Percentiles rank a stretch among this genome's conserved stretches.
phyloP scores from a whole-genome alignment of 37 sponge, comb jelly and placozoan genomes.

The Halisarca cf. caerulea region DNA sequence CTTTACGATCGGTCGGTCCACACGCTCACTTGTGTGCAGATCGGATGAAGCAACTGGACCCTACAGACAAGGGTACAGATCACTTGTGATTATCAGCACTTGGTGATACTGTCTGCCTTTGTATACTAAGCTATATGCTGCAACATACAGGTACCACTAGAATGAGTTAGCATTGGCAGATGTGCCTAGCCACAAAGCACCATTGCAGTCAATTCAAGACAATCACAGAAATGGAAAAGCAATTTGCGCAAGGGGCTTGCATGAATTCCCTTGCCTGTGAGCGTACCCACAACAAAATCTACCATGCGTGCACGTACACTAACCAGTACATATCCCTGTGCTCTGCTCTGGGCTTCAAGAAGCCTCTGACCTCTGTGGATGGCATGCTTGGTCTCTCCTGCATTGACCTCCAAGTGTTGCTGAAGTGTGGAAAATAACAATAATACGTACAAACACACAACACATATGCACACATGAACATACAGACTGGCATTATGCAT shows the following conservation, averaged over 20 bases:
- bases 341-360: slow-evolving; percentile 50
- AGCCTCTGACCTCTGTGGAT: slow-evolving; percentile 45
- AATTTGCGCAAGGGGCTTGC: too few relatives aligned
- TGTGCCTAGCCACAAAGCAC: too few relatives aligned
- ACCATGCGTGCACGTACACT: slow-evolving; percentile 13
- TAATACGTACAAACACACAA: not conserved
- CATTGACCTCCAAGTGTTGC: slow-evolving; percentile 76
- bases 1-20: slow-evolving; percentile 69
- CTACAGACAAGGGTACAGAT: slow-evolving; percentile 36
- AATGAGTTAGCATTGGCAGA: too few relatives aligned
- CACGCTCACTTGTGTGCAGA: slow-evolving; percentile 61
- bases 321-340: slow-evolving; percentile 72
- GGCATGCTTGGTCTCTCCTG: slow-evolving; percentile 62
- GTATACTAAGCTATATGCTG: too few relatives aligned
- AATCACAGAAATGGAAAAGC: not conserved
- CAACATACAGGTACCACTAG: too few relatives aligned
- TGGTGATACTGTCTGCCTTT: too few relatives aligned
- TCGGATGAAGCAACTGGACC: slow-evolving; percentile 69
- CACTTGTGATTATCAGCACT: too few relatives aligned
- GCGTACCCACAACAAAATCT: too few relatives aligned
- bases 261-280: not conserved
- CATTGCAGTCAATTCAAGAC: not conserved
- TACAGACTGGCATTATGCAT: too few relatives aligned
- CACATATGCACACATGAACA: slow-evolving; percentile 37
- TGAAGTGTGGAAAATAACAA: slow-evolving; percentile 11